Evolutionary conservation across 1,140 invertebrate genomes (phyloP), one percentile per base, ranked within the genome.

Genomic region (Drosophila biarmipes): DNA sequence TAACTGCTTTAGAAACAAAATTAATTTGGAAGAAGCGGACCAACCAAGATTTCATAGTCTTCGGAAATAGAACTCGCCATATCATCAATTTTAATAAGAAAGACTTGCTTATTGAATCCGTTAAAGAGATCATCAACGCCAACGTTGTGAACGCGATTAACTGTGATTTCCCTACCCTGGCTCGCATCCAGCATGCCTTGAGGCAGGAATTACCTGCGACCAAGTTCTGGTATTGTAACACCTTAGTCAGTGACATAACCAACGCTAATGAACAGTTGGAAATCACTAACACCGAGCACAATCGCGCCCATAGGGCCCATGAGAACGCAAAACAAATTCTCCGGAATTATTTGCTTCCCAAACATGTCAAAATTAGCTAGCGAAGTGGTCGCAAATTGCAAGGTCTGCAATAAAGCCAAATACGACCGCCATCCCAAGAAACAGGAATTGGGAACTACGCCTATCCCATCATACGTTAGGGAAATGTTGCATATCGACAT

Each of bases 351-450:
- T 2, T 76, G 59, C 43, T 81, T 76, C 27, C 52, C 66, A 1
- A 78, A 75, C 17, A 78, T 72, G 52, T 52, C 52, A 0, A 46
- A 46, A n/a, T 12, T 69, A 8, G 59, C 54, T 11, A 72, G 38
- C 11, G 51, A 81, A 31, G 34, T 66, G 0, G 62, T 62, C 0
- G 24, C 24, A 12, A 80, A 76, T 11, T 75, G 58, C 21, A 64
- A 42, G 51, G 54, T 63, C n/a, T 73, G 68, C 46, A 31, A 31
- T 8, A 59, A 21, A 48, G 59, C 54, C 8, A 74, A 79, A 35
- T 79, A 77, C 17, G 45, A 76, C 27, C n/a, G 52, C 1, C 68
- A 77, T n/a, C 73, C 56, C 27, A 35, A 63, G 11, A 74, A 68
- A 1, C 57, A 78, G 42, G 35, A 27, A 17, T 43, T 74, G 3